Conservation (phyloP, 2,113 vertebrate species). For the Lepus timidus region DNA sequence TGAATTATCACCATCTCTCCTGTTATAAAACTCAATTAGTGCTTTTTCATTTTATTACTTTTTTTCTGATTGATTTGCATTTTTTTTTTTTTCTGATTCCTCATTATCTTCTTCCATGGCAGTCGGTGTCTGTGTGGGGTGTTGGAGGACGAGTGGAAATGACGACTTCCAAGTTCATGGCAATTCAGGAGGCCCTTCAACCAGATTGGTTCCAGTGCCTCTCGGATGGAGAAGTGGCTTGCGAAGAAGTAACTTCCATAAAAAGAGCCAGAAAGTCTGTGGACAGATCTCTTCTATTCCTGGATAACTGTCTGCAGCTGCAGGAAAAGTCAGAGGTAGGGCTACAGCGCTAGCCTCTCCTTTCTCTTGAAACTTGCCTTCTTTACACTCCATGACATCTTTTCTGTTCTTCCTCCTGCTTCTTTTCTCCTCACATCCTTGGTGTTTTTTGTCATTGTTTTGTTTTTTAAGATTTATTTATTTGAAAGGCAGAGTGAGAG, state of each 20-base stretch:
- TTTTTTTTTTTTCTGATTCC: constrained; percentile 1
- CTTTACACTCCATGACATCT: background rate
- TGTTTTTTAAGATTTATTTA: background rate
- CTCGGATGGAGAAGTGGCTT: constrained; percentile 94
- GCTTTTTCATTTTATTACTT: background rate
- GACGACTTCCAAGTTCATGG: constrained; percentile 94
- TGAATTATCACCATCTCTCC: background rate
- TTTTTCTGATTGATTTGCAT: background rate
- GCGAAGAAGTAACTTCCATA: constrained; percentile 87
- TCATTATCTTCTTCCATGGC: constrained; percentile 23
- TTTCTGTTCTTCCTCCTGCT: background rate
- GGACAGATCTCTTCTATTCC: constrained; percentile 94
- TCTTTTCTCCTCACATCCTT: background rate
- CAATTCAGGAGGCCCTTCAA: constrained; percentile 91
- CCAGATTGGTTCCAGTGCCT: constrained; percentile 98
- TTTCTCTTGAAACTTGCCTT: background rate
- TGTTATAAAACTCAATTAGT: constrained; percentile 5
- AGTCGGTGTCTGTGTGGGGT: constrained; percentile 97
- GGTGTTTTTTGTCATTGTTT: background rate
- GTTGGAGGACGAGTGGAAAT: constrained; percentile 95
- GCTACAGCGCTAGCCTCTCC: background rate
- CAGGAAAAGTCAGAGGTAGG: constrained; percentile 92
- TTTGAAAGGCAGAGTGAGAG: too few relatives aligned
- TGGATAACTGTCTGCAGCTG: constrained; percentile 93
- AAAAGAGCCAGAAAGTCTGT: constrained; percentile 96